Evolutionary conservation across 2,888 invertebrate species (phyloP).

Genomic region (Toxonevra muliebris): DNA sequence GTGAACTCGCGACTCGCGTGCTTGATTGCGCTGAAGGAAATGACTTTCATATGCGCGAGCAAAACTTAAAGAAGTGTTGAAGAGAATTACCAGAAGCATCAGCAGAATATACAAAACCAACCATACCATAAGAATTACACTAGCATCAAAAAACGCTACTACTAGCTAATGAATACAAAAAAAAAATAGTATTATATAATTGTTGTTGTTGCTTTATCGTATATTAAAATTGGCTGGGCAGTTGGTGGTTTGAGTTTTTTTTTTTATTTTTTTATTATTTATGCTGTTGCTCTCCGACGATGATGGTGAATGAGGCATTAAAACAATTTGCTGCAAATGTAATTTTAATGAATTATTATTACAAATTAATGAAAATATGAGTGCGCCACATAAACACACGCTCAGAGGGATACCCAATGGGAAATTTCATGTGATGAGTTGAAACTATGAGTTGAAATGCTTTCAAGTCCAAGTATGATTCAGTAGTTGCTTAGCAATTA

Average conservation of each 20-base stretch:
- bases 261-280: background rate
- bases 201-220: background rate
- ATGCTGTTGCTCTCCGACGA: background rate
- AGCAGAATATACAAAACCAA: background rate
- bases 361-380: constrained; percentile 36
- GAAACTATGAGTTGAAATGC: too few species aligned
- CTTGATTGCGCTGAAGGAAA: constrained; percentile 22
- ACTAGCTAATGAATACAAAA: background rate
- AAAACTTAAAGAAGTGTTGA: constrained; percentile 13
- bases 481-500: too few species aligned
- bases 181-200: background rate
- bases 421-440: too few species aligned
- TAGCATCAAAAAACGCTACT: background rate
- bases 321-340: constrained; percentile 36
- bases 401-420: too few species aligned
- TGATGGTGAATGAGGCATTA: background rate
- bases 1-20: constrained; percentile 16
- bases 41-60: constrained; percentile 8
- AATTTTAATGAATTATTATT: constrained; percentile 55
- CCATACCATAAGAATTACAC: background rate
- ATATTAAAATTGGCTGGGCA: background rate
- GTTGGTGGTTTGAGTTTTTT: background rate
- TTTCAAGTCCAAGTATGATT: too few species aligned
- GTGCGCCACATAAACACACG: too few species aligned
- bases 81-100: background rate